Percentiles rank a stretch among this genome's conserved stretches.
Conservation (phyloP, 2,797 vertebrate genomes). For the Clarias fuscus region DNA sequence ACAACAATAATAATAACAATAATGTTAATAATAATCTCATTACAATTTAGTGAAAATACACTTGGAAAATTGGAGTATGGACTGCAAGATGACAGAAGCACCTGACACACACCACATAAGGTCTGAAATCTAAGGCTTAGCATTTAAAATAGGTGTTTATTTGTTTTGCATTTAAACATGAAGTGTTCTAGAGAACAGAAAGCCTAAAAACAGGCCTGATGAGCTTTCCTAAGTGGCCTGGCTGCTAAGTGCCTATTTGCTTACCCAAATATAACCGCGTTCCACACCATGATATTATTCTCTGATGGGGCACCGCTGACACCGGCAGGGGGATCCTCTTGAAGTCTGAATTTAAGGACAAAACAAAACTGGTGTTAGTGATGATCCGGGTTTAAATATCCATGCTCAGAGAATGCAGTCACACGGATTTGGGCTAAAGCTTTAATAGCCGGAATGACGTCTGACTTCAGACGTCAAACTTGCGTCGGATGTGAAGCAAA, state of each 20-base stretch:
- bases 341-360: constrained; percentile 75
- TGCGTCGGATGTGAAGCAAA: neutral
- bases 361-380: constrained; percentile 5
- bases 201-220: neutral
- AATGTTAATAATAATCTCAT: neutral
- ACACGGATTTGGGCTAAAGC: neutral
- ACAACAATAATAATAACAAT: neutral
- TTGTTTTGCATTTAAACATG: neutral
- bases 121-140: neutral
- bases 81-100: constrained; percentile 6
- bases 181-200: neutral
- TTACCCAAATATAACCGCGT: constrained; percentile 98
- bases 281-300: constrained; percentile 99
- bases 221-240: neutral
- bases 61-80: neutral
- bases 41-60: neutral
- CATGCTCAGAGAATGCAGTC: neutral
- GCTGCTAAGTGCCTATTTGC: constrained; percentile 50
- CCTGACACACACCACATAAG: neutral
- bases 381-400: neutral
- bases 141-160: neutral
- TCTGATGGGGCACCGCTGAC: constrained; percentile 95
- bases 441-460: constrained; percentile 8
- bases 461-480: constrained; percentile 25
- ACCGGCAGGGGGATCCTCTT: constrained; percentile 95